Conservation (phyloP, 2,888 invertebrate species). For the Adelphocoris suturalis region DNA sequence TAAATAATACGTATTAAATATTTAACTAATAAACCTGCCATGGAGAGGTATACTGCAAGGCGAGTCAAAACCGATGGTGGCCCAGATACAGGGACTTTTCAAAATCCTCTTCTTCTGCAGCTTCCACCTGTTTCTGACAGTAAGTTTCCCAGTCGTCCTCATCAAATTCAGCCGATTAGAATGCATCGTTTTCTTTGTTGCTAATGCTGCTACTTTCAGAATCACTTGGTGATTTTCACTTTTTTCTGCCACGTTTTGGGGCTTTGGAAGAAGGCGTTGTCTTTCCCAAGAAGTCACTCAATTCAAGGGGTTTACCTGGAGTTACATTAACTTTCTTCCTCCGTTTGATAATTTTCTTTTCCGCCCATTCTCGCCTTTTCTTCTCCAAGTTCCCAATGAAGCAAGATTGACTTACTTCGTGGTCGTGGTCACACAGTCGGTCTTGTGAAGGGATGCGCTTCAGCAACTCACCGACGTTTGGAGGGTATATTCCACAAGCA, state of each 20-base stretch:
- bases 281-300: conserved; percentile 60
- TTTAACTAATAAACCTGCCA: no score
- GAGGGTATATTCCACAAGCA: conserved; percentile 72
- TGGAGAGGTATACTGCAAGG: no score
- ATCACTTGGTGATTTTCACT: conserved; percentile 9
- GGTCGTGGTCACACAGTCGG: conserved; percentile 51
- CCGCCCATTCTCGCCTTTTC: conserved; percentile 59
- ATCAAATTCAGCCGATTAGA: conserved; percentile 53
- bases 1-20: no score
- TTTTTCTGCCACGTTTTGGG: conserved; percentile 44
- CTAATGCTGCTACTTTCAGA: conserved; percentile 14
- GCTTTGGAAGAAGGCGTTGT: conserved; percentile 19
- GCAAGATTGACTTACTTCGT: conserved; percentile 54
- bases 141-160: conserved; percentile 36
- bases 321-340: conserved; percentile 69
- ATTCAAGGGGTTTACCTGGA: conserved; percentile 66
- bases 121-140: conserved; percentile 43
- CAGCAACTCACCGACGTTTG: conserved; percentile 68
- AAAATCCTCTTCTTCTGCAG: neutral
- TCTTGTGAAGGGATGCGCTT: conserved; percentile 54
- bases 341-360: conserved; percentile 61
- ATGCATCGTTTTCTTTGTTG: conserved; percentile 2
- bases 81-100: no score
- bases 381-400: conserved; percentile 70
- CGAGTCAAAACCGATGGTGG: no score